phyloP scores from a whole-genome alignment of 2,797 vertebrate species.

The Tenualosa ilisha region DNA sequence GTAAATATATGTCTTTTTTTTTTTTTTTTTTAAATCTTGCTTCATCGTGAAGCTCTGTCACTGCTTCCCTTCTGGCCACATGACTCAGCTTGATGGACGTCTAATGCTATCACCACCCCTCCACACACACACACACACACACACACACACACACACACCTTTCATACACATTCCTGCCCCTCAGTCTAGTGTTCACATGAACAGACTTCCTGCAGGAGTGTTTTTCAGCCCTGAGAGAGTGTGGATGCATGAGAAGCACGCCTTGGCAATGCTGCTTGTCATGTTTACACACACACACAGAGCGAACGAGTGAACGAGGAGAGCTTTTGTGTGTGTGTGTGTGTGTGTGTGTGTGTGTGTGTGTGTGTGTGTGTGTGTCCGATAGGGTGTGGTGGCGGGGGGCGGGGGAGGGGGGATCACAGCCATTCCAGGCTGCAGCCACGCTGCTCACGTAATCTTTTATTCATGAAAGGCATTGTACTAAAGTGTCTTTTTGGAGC shows the following conservation, averaged over 20 bases:
- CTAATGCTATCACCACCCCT: no score
- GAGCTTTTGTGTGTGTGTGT: background rate
- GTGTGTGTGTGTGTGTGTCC: background rate
- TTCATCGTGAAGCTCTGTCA: background rate
- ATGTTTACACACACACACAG: conserved; percentile 5
- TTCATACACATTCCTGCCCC: background rate
- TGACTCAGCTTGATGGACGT: background rate
- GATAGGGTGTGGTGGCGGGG: background rate
- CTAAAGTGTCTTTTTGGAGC: conserved; percentile 41
- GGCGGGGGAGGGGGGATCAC: background rate
- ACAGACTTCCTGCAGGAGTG: no score
- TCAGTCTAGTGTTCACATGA: background rate
- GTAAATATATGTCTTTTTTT: no score
- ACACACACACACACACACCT: no score
- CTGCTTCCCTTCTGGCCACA: background rate
- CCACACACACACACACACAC: no score
- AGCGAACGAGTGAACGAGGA: background rate
- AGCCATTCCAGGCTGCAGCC: conserved; percentile 7
- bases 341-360: background rate
- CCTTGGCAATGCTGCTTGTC: background rate
- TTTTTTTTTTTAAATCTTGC: no score
- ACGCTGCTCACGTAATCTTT: conserved; percentile 41
- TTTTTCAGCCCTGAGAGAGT: background rate
- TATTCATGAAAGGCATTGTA: conserved; percentile 49
- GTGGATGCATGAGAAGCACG: background rate